Percentiles rank a stretch among this genome's conserved stretches.
These are phyloP conservation scores for Polyploca ridens DNA, from an alignment of 2,888 invertebrate species.

Conservation along the genomic window DNA sequence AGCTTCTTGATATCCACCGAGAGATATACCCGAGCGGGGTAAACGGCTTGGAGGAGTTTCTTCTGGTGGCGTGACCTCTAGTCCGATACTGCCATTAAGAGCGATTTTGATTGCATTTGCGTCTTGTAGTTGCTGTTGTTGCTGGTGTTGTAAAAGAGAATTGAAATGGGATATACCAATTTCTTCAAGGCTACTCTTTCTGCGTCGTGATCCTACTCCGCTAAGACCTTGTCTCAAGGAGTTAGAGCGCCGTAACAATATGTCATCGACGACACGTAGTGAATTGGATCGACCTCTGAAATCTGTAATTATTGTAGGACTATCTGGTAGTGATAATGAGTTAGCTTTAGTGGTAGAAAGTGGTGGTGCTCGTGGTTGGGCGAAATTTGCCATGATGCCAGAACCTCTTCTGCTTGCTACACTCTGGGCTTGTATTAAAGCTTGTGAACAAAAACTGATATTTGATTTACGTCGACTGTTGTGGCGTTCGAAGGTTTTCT, in stretches of 20 bases:
- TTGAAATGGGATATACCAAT: constrained; percentile 93
- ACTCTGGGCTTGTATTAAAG: constrained; percentile 84
- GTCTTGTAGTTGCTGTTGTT: constrained; percentile 85
- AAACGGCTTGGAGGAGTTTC: constrained; percentile 84
- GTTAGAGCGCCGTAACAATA: constrained; percentile 92
- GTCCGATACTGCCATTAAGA: constrained; percentile 93
- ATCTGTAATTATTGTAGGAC: constrained; percentile 92
- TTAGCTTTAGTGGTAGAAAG: constrained; percentile 93
- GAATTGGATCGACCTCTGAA: constrained; percentile 94
- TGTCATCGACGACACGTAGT: constrained; percentile 93
- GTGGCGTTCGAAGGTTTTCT: constrained; percentile 96
- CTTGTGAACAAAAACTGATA: constrained; percentile 95
- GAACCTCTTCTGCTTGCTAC: constrained; percentile 88
- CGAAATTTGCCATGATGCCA: constrained; percentile 87
- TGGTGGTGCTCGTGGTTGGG: constrained; percentile 89
- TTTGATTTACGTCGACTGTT: constrained; percentile 95
- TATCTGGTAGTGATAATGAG: constrained; percentile 94
- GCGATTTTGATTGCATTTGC: constrained; percentile 93
- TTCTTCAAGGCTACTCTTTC: constrained; percentile 94
- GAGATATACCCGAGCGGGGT: constrained; percentile 55
- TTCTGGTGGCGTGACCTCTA: constrained; percentile 91
- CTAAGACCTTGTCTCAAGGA: constrained; percentile 93
- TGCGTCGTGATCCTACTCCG: constrained; percentile 86
- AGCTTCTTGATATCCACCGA: constrained; percentile 81
- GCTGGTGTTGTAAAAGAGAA: constrained; percentile 85